Conservation (phyloP, 2,888 invertebrate species). For the Rugalucina vietnamica region DNA sequence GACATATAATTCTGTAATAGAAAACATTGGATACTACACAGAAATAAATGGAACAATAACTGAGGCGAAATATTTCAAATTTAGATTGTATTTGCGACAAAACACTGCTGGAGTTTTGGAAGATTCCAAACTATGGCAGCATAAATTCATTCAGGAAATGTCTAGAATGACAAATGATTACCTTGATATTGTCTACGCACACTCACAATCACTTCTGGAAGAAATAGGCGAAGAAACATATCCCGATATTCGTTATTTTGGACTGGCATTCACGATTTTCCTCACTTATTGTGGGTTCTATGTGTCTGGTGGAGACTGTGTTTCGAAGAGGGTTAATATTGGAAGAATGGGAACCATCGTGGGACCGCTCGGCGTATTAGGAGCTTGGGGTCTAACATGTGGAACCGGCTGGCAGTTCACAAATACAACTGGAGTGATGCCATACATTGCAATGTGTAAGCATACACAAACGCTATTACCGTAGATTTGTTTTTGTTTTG, state of each 20-base stretch:
- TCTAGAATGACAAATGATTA: constrained; percentile 26
- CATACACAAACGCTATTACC: no score
- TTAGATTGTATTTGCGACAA: no score
- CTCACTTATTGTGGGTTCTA: constrained; percentile 45
- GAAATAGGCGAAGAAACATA: constrained; percentile 48
- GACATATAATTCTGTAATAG: no score
- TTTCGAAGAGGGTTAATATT: constrained; percentile 47
- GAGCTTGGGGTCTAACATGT: constrained; percentile 47
- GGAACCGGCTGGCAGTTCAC: constrained; percentile 48
- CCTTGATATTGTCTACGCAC: constrained; percentile 33
- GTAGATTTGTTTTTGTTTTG: no score
- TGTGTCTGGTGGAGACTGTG: constrained; percentile 47
- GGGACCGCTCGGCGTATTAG: constrained; percentile 39
- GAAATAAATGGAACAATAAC: no score
- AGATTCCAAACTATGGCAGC: constrained; percentile 46
- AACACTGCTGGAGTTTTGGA: no score
- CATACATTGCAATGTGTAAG: constrained; percentile 47
- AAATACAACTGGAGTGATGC: constrained; percentile 44
- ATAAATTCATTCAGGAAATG: constrained; percentile 39
- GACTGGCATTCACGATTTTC: constrained; percentile 45
- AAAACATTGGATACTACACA: no score
- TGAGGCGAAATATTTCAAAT: no score
- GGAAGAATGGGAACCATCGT: constrained; percentile 40
- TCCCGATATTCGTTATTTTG: constrained; percentile 48
- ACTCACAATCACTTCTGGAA: constrained; percentile 42